Base-by-base conservation (phyloP, 2,113 vertebrate species). In the Clupea harengus region DNA sequence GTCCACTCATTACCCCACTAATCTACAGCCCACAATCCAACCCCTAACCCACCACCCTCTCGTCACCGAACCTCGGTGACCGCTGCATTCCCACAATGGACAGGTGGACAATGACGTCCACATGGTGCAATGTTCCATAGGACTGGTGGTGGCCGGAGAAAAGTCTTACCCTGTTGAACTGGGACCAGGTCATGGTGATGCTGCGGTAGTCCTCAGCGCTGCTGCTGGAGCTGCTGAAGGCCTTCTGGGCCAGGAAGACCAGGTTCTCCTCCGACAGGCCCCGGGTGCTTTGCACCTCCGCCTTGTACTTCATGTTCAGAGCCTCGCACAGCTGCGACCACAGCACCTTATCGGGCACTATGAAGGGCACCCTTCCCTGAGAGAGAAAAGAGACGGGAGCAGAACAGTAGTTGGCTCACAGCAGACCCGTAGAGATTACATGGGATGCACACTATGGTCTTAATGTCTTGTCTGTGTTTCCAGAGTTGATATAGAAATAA, bases 281-380 rank as follows among this genome's bases (percentile, higher is more conserved):
- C 0, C 96, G 95, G 92, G 93, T 98, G 89, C 97, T 98, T 93
- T 99, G 98, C 85, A 99, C 97, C 89, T 99, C 98, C 0, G 97
- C 97, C 92, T 97, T 99, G 95, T 98, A 99, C 91, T 98, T 99
- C 97, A 99, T 97, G 94, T 99, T 99, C 91, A 98, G 97, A 0
- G 98, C 97, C 7, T 99, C 98, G 0, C 98, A 99, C 84, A 99
- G 93, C 94, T 97, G 97, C 3, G 97, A 96, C 97, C 97, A 97
- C 45, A 96, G 91, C 91, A 99, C 98, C 87, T 99, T 99, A 87
- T 99, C 97, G 0, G 97, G 98, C 86, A 99, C 98, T 0, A 97
- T 95, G 0, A 99, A 99, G 11, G 98, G 98, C 88, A 99, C 98
- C 0, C 98, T 95, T 88, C 98, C 98, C 97, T 97, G 91, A 6